phyloP scores from a whole-genome alignment of 2,888 invertebrate species.

The Aquatica leii region DNA sequence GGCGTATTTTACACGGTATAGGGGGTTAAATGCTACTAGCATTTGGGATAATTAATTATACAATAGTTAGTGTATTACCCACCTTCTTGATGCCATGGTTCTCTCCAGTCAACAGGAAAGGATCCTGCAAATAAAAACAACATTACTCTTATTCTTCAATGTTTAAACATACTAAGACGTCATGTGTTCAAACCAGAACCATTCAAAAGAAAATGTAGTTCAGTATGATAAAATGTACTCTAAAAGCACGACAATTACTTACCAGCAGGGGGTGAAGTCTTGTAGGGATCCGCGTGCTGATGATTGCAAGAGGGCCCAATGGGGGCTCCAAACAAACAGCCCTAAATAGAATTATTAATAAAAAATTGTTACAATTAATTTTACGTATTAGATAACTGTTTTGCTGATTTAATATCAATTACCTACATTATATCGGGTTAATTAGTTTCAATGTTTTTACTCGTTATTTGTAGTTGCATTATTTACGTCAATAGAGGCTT shows the following conservation, averaged over 20 bases:
- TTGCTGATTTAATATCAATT: conserved; percentile 3
- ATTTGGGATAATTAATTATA: conserved; percentile 58
- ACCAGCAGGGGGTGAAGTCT: conserved; percentile 51
- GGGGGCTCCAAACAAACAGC: conserved; percentile 47
- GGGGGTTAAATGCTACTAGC: conserved; percentile 55
- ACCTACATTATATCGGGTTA: conserved; percentile 1
- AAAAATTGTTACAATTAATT: conserved; percentile 15
- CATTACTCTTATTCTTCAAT: conserved; percentile 16
- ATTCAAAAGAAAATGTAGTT: conserved; percentile 25
- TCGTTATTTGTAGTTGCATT: conserved; percentile 9
- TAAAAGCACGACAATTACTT: conserved; percentile 42
- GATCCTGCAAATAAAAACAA: conserved; percentile 51
- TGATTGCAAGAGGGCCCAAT: conserved; percentile 49
- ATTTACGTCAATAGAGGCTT: conserved; percentile 19
- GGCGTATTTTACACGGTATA: conserved; percentile 46
- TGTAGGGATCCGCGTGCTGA: conserved; percentile 55
- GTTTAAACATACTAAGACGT: conserved; percentile 3
- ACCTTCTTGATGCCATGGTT: conserved; percentile 62
- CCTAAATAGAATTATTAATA: conserved; percentile 42
- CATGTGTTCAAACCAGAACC: not conserved
- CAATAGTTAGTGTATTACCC: conserved; percentile 55
- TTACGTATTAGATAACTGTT: not conserved
- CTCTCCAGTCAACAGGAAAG: conserved; percentile 60
- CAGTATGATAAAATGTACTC: conserved; percentile 21
- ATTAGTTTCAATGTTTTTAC: conserved; percentile 12